Evolutionary conservation across 2,888 invertebrate genomes (phyloP).

Genomic region (Catocala sponsa): DNA sequence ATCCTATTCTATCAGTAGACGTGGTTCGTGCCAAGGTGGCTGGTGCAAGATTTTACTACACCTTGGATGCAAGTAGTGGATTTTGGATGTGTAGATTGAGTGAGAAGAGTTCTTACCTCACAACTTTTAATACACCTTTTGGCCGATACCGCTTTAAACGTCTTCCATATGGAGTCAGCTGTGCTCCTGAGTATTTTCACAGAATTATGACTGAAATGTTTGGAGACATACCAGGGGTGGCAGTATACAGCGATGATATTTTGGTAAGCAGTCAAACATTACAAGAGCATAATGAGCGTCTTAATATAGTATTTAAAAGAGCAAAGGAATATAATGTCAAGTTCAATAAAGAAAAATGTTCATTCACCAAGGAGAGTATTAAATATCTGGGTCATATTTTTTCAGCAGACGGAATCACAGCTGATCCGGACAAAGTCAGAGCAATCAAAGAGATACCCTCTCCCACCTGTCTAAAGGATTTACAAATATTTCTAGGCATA

Average conservation of each 20-base stretch:
- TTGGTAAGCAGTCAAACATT: constrained; percentile 28
- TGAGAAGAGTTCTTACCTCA: constrained; percentile 16
- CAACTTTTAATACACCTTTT: constrained; percentile 22
- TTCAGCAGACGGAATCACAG: constrained; percentile 20
- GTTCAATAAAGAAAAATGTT: constrained; percentile 41
- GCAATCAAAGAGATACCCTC: constrained; percentile 32
- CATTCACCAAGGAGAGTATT: constrained; percentile 26
- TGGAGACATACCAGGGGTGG: too few species aligned
- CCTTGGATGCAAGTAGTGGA: constrained; percentile 40
- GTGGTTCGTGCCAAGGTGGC: constrained; percentile 12
- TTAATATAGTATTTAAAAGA: constrained; percentile 29
- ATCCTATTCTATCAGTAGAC: constrained; percentile 44
- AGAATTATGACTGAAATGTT: not conserved
- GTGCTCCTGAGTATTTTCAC: not conserved
- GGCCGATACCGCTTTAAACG: too few species aligned
- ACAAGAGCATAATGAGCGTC: constrained; percentile 18
- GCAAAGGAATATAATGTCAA: constrained; percentile 31
- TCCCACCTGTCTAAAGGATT: constrained; percentile 13
- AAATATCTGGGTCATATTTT: constrained; percentile 38
- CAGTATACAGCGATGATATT: too few species aligned
- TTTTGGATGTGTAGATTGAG: constrained; percentile 37
- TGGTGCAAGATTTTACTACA: constrained; percentile 35
- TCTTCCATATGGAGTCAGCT: constrained; percentile 19
- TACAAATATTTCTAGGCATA: constrained; percentile 23
- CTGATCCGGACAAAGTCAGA: constrained; percentile 30